Evolutionary conservation across 2,113 vertebrate genomes (phyloP).

Genomic region (Fregata magnificens): DNA sequence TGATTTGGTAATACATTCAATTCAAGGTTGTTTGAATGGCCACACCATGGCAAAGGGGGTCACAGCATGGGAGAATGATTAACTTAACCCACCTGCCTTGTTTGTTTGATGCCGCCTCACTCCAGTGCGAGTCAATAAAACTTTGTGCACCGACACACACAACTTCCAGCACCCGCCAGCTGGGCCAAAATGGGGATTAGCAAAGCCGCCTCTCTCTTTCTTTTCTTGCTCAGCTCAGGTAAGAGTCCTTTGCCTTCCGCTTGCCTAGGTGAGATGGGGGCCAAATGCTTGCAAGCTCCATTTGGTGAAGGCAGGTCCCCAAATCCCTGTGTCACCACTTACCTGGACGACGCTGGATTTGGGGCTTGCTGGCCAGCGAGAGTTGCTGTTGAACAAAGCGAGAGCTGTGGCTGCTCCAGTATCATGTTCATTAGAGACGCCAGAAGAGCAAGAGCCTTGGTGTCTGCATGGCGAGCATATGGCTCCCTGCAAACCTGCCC

Average conservation of each 20-base stretch:
- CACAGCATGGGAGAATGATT: conserved; percentile 68
- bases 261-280: neutral
- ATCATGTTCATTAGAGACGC: neutral
- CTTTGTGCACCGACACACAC: conserved; percentile 11
- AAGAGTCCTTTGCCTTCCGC: conserved; percentile 44
- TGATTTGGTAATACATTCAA: conserved; percentile 62
- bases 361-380: neutral
- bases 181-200: conserved; percentile 65
- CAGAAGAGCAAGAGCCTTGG: neutral
- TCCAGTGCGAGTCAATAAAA: conserved; percentile 52
- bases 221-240: conserved; percentile 73
- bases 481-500: neutral
- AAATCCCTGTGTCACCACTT: neutral
- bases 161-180: neutral
- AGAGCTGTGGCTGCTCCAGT: neutral
- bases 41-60: neutral
- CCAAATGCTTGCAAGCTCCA: neutral
- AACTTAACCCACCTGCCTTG: conserved; percentile 47
- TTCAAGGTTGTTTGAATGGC: conserved; percentile 67
- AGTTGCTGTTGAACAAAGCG: neutral
- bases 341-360: rapidly evolving
- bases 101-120: conserved; percentile 55
- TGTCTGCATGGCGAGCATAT: neutral
- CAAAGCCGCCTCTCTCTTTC: conserved; percentile 59
- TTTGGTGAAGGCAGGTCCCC: neutral